Conservation (phyloP, 2,888 invertebrate species). For the Sylvicola fuscatus region DNA sequence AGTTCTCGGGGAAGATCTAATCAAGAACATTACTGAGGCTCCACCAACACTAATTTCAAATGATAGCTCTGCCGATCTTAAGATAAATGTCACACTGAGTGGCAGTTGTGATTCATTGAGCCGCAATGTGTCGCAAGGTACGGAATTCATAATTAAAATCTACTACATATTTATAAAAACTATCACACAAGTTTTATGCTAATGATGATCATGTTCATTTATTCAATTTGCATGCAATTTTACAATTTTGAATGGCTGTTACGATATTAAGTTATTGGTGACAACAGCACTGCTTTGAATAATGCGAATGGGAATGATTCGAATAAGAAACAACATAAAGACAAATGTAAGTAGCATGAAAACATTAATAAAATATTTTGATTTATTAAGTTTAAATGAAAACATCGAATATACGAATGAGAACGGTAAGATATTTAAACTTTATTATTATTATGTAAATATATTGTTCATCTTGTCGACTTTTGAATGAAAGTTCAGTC, state of each 20-base stretch:
- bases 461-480: too few relatives aligned
- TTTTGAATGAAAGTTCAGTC: too few relatives aligned
- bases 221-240: too few relatives aligned
- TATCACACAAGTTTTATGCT: too few relatives aligned
- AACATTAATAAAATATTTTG: neutral
- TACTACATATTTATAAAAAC: too few relatives aligned
- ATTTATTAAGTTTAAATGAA: too few relatives aligned
- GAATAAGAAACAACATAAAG: slow-evolving; percentile 17
- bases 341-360: slow-evolving; percentile 17
- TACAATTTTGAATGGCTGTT: too few relatives aligned
- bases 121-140: slow-evolving; percentile 25
- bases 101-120: slow-evolving; percentile 25
- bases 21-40: slow-evolving; percentile 20
- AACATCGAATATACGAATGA: too few relatives aligned
- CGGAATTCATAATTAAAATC: too few relatives aligned
- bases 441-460: too few relatives aligned
- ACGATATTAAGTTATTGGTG: neutral
- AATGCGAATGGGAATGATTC: slow-evolving; percentile 10
- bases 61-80: slow-evolving; percentile 24
- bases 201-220: too few relatives aligned
- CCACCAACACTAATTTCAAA: slow-evolving; percentile 23
- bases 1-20: slow-evolving; percentile 34
- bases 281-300: neutral
- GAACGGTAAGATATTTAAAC: too few relatives aligned
- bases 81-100: slow-evolving; percentile 13